phyloP scores from a whole-genome alignment of 2,797 vertebrate species.

The Gila robusta region DNA sequence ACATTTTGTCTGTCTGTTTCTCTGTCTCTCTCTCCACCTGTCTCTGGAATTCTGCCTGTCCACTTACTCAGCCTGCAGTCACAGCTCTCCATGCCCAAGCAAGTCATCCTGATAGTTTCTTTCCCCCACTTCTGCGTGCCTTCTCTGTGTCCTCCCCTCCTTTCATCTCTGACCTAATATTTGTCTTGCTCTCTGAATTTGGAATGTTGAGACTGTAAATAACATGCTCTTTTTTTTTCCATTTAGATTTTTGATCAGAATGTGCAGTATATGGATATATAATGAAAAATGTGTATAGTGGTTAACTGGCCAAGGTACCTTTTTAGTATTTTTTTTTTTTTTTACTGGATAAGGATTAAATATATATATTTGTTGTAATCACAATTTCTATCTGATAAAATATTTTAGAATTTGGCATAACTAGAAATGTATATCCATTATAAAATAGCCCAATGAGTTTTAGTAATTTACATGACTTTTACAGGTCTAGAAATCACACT shows the following conservation, averaged over 20 bases:
- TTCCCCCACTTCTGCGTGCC: conserved; percentile 19
- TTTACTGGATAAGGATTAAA: not conserved
- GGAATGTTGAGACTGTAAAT: not conserved
- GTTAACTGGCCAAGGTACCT: not conserved
- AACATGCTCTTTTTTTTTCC: not conserved
- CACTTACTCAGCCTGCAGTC: conserved; percentile 48
- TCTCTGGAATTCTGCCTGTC: conserved; percentile 62
- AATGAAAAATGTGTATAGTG: not conserved
- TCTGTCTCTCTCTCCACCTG: conserved; percentile 63
- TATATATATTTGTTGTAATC: not conserved
- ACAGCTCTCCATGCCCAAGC: conserved; percentile 48
- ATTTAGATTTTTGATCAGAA: not conserved
- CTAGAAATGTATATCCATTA: not conserved
- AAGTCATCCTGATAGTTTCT: conserved; percentile 42
- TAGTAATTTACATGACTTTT: not conserved
- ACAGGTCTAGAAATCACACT: not conserved
- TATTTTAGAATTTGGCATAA: not conserved
- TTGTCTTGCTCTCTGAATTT: not conserved
- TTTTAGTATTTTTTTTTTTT: not conserved
- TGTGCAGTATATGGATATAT: not conserved
- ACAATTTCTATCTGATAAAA: not conserved
- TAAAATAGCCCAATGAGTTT: not conserved
- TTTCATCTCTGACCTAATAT: not conserved
- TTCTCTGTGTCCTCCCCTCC: conserved; percentile 5
- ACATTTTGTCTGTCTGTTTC: conserved; percentile 1